A percentile compares a stretch with the other conserved stretches of the same genome.
Conservation (phyloP, 2,113 vertebrate genomes). For the Sceloporus tristichus region DNA sequence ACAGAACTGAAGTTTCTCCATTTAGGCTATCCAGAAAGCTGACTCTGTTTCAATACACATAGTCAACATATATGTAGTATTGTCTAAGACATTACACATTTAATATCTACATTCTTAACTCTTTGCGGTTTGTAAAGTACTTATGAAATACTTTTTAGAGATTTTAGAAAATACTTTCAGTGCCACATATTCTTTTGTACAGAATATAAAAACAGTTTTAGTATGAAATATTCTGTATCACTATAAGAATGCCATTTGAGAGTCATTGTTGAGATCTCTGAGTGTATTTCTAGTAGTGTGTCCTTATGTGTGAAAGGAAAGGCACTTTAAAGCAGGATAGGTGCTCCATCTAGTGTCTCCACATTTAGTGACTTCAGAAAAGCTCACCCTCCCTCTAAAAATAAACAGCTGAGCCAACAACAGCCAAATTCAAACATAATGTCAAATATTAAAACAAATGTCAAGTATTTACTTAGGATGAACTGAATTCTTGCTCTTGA, state of each 20-base stretch:
- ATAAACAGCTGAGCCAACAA: conserved; percentile 20
- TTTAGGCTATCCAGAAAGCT: background rate
- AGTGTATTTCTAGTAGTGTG: conserved; percentile 20
- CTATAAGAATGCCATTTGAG: conserved; percentile 53
- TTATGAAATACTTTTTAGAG: background rate
- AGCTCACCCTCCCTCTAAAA: background rate
- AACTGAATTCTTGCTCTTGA: background rate
- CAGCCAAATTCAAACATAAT: background rate
- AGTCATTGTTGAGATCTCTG: conserved; percentile 36
- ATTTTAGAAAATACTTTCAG: background rate
- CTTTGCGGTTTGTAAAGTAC: background rate
- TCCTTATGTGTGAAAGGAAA: conserved; percentile 37
- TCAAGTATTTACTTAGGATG: background rate
- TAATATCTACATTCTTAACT: background rate
- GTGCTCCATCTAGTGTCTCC: conserved; percentile 77
- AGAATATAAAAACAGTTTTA: conserved; percentile 29
- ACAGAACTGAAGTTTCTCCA: background rate
- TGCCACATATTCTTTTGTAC: background rate
- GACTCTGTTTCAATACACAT: background rate
- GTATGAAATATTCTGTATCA: conserved; percentile 31
- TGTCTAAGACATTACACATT: background rate
- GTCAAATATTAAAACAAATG: background rate
- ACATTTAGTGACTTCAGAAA: conserved; percentile 45
- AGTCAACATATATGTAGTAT: background rate
- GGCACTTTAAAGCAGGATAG: conserved; percentile 46